Evolutionary conservation across 1,140 invertebrate species (phyloP).

Genomic region (Penaeus japonicus): DNA sequence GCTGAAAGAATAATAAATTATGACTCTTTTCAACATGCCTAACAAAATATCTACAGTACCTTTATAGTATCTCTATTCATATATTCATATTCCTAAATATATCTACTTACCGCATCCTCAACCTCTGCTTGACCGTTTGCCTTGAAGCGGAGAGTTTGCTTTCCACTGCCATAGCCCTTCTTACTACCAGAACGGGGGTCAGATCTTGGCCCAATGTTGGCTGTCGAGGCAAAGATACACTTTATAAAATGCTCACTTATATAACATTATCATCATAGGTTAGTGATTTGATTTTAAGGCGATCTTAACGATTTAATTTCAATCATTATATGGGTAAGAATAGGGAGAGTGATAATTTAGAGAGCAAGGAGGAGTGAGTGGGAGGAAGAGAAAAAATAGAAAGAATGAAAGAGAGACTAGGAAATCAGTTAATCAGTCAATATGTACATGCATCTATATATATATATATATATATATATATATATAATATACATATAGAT

Average conservation of each 20-base stretch:
- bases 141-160: slow-evolving; percentile 91
- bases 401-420: too few relatives aligned
- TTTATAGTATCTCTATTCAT: too few relatives aligned
- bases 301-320: too few relatives aligned
- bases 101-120: slow-evolving; percentile 76
- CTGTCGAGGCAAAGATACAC: slow-evolving; percentile 62
- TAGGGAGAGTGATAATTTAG: too few relatives aligned
- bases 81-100: neutral
- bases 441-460: neutral
- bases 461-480: too few relatives aligned
- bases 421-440: too few relatives aligned
- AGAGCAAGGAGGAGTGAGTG: neutral
- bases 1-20: too few relatives aligned
- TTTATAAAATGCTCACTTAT: neutral
- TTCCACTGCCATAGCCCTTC: slow-evolving; percentile 79
- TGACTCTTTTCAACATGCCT: too few relatives aligned
- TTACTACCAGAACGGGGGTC: slow-evolving; percentile 70
- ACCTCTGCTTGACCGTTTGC: slow-evolving; percentile 89
- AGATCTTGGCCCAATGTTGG: slow-evolving; percentile 79
- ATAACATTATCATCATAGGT: neutral
- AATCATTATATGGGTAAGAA: too few relatives aligned
- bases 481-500: too few relatives aligned
- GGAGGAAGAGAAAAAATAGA: neutral
- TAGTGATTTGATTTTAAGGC: neutral
- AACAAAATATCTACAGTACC: too few relatives aligned